Conservation (phyloP, 1,140 invertebrate species). For the Bombus turneri region DNA sequence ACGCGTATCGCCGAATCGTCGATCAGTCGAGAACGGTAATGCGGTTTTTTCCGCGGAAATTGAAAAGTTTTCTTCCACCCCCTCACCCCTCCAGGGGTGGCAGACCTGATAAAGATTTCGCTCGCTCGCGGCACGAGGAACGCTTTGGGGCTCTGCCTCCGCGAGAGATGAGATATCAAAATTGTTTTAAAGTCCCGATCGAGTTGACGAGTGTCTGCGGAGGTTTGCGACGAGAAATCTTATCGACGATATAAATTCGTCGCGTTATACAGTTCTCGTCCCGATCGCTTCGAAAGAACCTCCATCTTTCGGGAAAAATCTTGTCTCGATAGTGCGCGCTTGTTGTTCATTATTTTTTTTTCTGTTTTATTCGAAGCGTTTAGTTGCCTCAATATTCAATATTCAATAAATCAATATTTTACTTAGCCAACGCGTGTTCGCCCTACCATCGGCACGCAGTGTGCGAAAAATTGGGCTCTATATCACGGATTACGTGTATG, state of each 20-base stretch:
- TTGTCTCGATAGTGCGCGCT: not conserved
- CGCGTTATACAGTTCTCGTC: not conserved
- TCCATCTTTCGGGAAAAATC: not conserved
- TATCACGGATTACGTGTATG: not conserved
- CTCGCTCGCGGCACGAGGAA: not conserved
- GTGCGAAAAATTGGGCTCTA: not conserved
- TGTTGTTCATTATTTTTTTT: not conserved
- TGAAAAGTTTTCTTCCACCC: conserved; percentile 47
- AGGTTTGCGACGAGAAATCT: conserved; percentile 49
- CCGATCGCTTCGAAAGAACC: conserved; percentile 2
- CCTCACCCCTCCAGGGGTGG: fast-evolving
- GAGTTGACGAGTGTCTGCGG: conserved; percentile 66
- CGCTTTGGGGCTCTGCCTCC: conserved; percentile 15
- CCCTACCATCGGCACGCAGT: not conserved
- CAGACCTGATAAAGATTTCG: not conserved
- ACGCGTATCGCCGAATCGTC: conserved; percentile 31
- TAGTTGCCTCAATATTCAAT: conserved; percentile 10
- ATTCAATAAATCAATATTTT: conserved; percentile 37
- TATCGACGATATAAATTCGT: conserved; percentile 46
- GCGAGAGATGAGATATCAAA: conserved; percentile 68
- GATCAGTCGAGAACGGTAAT: conserved; percentile 37
- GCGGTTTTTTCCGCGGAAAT: conserved; percentile 55
- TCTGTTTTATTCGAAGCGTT: conserved; percentile 1
- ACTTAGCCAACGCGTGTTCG: conserved; percentile 5
- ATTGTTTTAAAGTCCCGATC: conserved; percentile 69